These are phyloP conservation scores for Onthophagus sagittarius DNA, from an alignment of 2,888 invertebrate species.

Conservation along the genomic window DNA sequence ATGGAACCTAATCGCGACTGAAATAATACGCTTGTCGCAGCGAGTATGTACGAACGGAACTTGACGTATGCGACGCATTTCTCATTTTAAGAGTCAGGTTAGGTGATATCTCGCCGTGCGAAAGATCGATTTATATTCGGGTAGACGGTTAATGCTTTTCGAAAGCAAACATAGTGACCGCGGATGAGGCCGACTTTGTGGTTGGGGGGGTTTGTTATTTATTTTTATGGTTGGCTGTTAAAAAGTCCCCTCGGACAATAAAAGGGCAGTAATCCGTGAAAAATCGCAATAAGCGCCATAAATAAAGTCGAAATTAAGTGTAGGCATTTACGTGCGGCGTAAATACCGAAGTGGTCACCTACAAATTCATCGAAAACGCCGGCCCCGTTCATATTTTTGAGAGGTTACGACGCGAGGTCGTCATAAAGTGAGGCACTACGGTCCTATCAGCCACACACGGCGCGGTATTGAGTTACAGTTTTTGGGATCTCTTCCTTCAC, in stretches of 20 bases:
- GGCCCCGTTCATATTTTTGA: constrained; percentile 28
- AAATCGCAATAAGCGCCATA: not conserved
- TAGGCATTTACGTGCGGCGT: not conserved
- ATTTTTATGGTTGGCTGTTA: not conserved
- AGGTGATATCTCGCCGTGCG: not conserved
- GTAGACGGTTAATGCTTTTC: not conserved
- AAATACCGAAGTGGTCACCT: constrained; percentile 8
- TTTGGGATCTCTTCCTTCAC: not conserved
- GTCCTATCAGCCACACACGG: constrained; percentile 30
- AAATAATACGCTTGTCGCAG: constrained; percentile 43
- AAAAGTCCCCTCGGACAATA: not conserved
- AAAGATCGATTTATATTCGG: not conserved
- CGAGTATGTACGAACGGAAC: constrained; percentile 26
- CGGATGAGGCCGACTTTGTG: not conserved
- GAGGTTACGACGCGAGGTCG: constrained; percentile 28
- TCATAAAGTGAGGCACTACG: constrained; percentile 28
- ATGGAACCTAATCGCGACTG: constrained; percentile 44
- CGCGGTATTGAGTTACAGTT: constrained; percentile 29
- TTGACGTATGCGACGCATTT: constrained; percentile 28
- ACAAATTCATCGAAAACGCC: constrained; percentile 14
- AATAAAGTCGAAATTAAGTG: constrained; percentile 6
- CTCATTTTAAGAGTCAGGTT: constrained; percentile 19
- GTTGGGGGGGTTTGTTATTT: not conserved
- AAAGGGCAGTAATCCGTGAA: not conserved
- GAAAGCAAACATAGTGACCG: not conserved